Base-by-base conservation (phyloP, 2,797 vertebrate species). In the Bryconaethiops microstoma region DNA sequence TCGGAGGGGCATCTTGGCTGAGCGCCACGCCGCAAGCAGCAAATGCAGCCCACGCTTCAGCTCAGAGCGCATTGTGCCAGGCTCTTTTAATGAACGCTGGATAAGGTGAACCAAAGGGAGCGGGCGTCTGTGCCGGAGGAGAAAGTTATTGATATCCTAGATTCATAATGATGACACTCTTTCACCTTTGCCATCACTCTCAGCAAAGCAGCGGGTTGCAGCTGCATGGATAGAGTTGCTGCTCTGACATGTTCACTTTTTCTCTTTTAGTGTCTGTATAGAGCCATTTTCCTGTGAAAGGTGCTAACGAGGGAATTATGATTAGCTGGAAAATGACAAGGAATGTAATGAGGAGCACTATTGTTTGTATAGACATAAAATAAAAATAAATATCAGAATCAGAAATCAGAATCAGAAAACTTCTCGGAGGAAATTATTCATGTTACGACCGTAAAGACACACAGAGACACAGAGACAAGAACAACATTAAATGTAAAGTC, bases 71-170 rank as follows among this genome's bases (percentile, higher is more conserved):
- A 13, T 80, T 84, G 60, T 17, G 48, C 54, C 73, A 64, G 76
- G 74, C 80, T 84, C 72, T 83, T 73, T 82, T 88, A 87, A 90
- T 89, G 86, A 91, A 89, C 76, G 86, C 85, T 84, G 78, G 86
- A 89, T 87, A 79, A 89, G 84, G 87, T 81, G 86, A 86, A 86
- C 71, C 79, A 82, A 45, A 76, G 77, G 76, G 86, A 85, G 76
- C 68, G 80, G 85, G 82, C 87, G 78, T 87, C 77, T 82, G 35
- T 74, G 86, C 88, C 85, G 63, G 67, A 80, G 82, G 87, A 86
- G 85, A 87, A 80, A 57, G 48, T 23, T 84, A 87, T 88, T 87
- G 86, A 91, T 87, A 79, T 86, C 67, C 85, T 23, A 50, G 45
- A 82, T 82, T 78, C 79, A 84, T 89, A 87, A 85, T 79, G 79